Evolutionary conservation across 2,888 invertebrate genomes (phyloP), one percentile per base, ranked within the genome.

Genomic region (Tiphia femorata): DNA sequence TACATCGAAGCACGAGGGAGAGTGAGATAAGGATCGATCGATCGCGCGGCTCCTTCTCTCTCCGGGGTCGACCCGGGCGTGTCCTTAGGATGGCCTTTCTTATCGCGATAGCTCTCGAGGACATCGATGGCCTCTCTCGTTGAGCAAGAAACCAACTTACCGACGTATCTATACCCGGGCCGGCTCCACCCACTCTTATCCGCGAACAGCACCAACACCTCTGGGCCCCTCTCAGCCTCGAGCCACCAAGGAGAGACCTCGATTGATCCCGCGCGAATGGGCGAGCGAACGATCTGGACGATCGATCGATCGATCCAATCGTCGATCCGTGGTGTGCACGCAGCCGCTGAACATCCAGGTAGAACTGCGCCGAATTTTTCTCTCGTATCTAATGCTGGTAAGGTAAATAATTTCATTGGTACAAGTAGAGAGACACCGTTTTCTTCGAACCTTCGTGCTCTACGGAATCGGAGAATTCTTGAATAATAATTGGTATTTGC

Each of bases 51-150:
- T 62, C 57, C 70, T 56, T 63, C 65, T 71, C 62, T n/a, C n/a
- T n/a, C 64, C 64, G 67, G 62, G 72, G 72, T n/a, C n/a, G n/a
- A n/a, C n/a, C 62, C 73, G 69, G 76, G 77, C 75, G 74, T 80
- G 79, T 81, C 80, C 79, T 78, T 75, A 78, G 77, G 80, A 81
- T 80, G 80, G 77, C 79, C 78, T 81, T 78, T 78, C 79, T 81
- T 78, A 80, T 81, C 80, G 73, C 67, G 75, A 77, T 79, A 79
- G 77, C 74, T 75, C 75, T 73, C 79, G 82, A 80, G 82, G 81
- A 81, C 81, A 80, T 81, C 62, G 59, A 49, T n/a, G n/a, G n/a
- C n/a, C n/a, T n/a, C 61, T 64, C 79, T 73, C 61, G 76, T 77
- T 77, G 72, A 77, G 78, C 75, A 81, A n/a, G n/a, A n/a, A n/a